Conservation (phyloP, 2,797 vertebrate genomes). For the Tragopan temminckii region DNA sequence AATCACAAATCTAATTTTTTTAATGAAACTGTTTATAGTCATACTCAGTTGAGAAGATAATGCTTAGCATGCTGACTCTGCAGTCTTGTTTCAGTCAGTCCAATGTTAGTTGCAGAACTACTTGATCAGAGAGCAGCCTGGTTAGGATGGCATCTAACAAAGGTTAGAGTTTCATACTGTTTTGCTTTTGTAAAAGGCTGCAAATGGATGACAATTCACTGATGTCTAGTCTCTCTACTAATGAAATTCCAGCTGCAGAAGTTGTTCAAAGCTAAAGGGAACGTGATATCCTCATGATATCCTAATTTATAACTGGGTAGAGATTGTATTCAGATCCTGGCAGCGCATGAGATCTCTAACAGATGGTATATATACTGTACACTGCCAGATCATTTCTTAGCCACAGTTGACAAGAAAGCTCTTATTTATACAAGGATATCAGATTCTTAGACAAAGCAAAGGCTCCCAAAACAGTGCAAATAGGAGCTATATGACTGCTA, state of each 20-base stretch:
- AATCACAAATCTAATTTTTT: neutral
- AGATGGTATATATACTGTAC: fast-evolving
- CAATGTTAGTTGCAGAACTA: neutral
- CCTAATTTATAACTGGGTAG: neutral
- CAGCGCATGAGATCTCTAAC: neutral
- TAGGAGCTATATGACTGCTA: neutral
- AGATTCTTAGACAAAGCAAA: neutral
- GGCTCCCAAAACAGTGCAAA: neutral
- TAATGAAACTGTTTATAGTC: neutral
- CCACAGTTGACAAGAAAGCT: neutral
- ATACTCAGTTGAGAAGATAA: neutral
- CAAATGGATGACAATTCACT: neutral
- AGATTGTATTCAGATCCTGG: neutral
- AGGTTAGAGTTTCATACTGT: neutral
- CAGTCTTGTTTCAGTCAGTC: neutral
- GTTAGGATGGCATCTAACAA: neutral
- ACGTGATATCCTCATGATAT: fast-evolving
- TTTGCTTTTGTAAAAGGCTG: neutral
- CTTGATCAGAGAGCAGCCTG: neutral
- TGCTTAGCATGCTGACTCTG: neutral
- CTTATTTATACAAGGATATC: neutral
- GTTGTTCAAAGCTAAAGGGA: neutral
- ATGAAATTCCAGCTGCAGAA: neutral
- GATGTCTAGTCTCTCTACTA: neutral
- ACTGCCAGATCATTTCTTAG: neutral